phyloP scores from a whole-genome alignment of 2,113 vertebrate genomes.

The Agelaius tricolor region DNA sequence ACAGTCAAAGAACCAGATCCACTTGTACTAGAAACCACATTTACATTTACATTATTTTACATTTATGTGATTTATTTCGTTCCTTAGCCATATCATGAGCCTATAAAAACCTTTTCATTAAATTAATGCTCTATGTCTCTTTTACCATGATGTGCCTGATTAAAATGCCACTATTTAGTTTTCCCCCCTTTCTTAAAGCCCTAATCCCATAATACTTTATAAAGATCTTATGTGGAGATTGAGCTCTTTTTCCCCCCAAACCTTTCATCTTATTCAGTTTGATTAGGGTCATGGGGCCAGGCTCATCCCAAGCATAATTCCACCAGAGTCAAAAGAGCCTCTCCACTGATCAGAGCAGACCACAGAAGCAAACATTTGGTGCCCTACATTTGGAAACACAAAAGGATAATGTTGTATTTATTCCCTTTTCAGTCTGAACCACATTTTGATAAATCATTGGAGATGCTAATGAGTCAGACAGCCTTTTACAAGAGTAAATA shows the following conservation, averaged over 20 bases:
- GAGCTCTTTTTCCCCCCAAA: constrained; percentile 19
- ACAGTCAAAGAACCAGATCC: not conserved
- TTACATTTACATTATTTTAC: not conserved
- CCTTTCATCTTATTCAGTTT: constrained; percentile 47
- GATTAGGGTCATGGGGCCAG: constrained; percentile 58
- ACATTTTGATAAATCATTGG: not conserved
- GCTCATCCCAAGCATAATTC: constrained; percentile 47
- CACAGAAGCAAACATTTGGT: constrained; percentile 46
- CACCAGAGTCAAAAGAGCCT: constrained; percentile 12
- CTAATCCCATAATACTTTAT: constrained; percentile 61
- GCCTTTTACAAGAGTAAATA: not conserved
- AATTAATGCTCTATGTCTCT: not conserved
- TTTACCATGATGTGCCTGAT: constrained; percentile 3
- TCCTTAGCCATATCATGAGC: not conserved
- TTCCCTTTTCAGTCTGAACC: not conserved
- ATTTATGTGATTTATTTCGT: not conserved
- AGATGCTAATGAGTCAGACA: not conserved
- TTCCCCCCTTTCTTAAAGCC: not conserved
- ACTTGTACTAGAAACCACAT: not conserved
- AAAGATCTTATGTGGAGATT: constrained; percentile 50
- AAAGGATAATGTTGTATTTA: constrained; percentile 27
- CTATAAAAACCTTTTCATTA: constrained; percentile 13
- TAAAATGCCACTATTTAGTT: constrained; percentile 8
- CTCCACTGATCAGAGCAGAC: not conserved
- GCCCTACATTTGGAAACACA: constrained; percentile 50